Base-by-base conservation (phyloP, 2,113 vertebrate genomes). In the Lipotes vexillifer region DNA sequence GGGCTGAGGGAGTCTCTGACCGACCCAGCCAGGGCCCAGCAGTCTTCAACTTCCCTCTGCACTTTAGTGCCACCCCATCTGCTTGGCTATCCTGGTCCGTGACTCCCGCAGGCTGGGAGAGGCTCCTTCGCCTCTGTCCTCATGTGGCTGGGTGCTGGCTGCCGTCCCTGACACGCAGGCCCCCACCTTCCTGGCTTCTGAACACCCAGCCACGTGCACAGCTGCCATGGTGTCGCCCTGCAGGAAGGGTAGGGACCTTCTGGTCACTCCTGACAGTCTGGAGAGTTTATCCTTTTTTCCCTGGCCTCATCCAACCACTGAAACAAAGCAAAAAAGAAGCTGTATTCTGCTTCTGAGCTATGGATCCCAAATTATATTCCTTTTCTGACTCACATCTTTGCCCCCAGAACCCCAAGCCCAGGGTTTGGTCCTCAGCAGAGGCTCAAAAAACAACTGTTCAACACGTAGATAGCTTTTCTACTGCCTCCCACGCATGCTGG, bases 401-500 rank as follows among this genome's bases (percentile, higher is more conserved):
- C 57, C 31, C 72, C 25, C 10, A 13, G 21, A 59, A 31, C 66
- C 44, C n/a, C 13, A 2, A 41, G 17, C 0, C 57, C 36, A 36
- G 21, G 12, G 4, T 38, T 27, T 38, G 14, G 20, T 10, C 27
- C n/a, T 23, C 17, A 14, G 15, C 0, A 20, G 74, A 65, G 68
- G 36, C 46, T 74, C 38, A 23, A 69, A 52, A 57, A 75, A 52
- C 49, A 25, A 44, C 31, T 8, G 23, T 20, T 2, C 21, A 31
- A 23, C 2, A 31, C 4, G 1, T 0, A 0, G 17, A 38, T 10
- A 21, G 57, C n/a, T 23, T 10, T 10, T 41, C 25, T 25, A 11
- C 9, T 14, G 36, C 17, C 14, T 20, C n/a, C 20, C 17, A 41
- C 6, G 65, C 12, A 8, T 41, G 21, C 10, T 44, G n/a, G 63